These are phyloP conservation scores for Diaphora mendica DNA, from an alignment of 2,888 invertebrate genomes.

Conservation along the genomic window DNA sequence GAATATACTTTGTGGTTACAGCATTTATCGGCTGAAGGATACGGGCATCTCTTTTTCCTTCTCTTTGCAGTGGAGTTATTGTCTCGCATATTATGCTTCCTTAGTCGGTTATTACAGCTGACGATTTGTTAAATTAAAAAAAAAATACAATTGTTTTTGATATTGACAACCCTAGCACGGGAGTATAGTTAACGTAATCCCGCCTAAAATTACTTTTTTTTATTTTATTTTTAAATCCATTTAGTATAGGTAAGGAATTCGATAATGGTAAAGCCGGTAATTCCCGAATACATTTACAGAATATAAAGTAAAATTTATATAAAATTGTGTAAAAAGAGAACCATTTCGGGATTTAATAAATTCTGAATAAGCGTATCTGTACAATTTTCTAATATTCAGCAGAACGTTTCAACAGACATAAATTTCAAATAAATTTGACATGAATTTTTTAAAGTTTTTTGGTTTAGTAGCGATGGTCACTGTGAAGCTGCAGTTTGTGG, in stretches of 20 bases:
- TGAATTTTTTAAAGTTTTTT: no score
- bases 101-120: no score
- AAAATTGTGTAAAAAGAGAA: background rate
- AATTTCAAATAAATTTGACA: background rate
- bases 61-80: no score
- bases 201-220: background rate
- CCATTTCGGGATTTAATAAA: background rate
- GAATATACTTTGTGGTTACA: no score
- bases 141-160: no score
- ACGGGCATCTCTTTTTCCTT: no score
- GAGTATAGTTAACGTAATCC: background rate
- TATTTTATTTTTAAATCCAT: background rate
- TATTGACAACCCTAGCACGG: background rate
- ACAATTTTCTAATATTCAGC: constrained; percentile 2
- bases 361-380: background rate
- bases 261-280: background rate
- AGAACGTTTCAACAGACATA: background rate
- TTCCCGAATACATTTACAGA: background rate
- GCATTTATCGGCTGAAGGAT: no score
- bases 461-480: no score
- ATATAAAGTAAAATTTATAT: background rate
- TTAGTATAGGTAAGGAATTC: background rate
- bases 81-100: no score
- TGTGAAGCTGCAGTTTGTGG: no score
- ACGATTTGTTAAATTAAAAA: no score